Conservation (phyloP, 2,113 vertebrate genomes). For the Sorex fumeus region DNA sequence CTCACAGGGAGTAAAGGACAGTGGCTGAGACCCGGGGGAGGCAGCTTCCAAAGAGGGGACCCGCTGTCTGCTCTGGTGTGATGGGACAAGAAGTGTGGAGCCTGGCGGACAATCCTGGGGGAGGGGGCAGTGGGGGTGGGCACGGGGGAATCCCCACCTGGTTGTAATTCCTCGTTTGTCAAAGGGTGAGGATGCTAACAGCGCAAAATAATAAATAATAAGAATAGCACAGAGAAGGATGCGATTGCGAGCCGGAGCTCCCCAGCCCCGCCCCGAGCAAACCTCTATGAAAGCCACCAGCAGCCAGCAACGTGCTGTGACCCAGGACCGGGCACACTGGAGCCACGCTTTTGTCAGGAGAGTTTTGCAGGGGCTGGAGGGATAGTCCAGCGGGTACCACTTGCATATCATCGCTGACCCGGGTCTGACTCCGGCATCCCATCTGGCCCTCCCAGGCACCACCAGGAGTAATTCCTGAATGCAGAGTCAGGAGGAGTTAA, state of each 20-base stretch:
- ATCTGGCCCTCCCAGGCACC: too few relatives aligned
- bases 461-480: too few relatives aligned
- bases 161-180: background rate
- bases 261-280: background rate
- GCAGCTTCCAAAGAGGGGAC: background rate
- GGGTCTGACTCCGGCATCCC: too few relatives aligned
- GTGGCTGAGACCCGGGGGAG: background rate
- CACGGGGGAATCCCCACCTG: background rate
- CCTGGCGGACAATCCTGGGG: too few relatives aligned
- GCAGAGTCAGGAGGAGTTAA: too few relatives aligned
- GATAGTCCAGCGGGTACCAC: too few relatives aligned
- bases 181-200: background rate
- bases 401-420: too few relatives aligned
- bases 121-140: background rate
- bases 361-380: background rate
- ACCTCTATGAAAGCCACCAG: background rate
- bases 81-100: background rate
- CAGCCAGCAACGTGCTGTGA: background rate
- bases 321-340: background rate
- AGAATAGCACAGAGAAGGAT: background rate
- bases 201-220: background rate
- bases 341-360: background rate
- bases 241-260: background rate
- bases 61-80: background rate
- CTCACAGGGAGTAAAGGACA: background rate